These are phyloP conservation scores for Trachops cirrhosus DNA, from an alignment of 2,797 vertebrate species.

Conservation along the genomic window DNA sequence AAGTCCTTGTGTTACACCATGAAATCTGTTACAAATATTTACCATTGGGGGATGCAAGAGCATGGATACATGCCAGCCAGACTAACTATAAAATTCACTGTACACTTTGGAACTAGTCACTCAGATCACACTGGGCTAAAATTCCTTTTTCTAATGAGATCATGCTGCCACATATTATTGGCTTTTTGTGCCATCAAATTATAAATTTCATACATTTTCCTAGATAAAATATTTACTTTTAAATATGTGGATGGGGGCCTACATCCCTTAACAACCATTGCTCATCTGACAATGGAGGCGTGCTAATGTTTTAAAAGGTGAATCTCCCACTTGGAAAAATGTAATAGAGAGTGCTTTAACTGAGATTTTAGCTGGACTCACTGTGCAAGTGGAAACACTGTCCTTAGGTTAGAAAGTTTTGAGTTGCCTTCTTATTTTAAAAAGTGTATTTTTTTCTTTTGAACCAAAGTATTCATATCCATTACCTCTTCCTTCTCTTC, in stretches of 20 bases:
- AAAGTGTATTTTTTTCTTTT: background rate
- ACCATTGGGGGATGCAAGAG: slow-evolving; percentile 91
- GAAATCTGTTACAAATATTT: slow-evolving; percentile 99
- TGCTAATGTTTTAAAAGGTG: slow-evolving; percentile 79
- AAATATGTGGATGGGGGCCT: slow-evolving; percentile 85
- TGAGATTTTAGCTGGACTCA: slow-evolving; percentile 67
- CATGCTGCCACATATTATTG: slow-evolving; percentile 95
- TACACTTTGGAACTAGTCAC: slow-evolving; percentile 94
- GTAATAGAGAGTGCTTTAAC: slow-evolving; percentile 68
- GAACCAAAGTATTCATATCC: slow-evolving; percentile 47
- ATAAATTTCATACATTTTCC: slow-evolving; percentile 89
- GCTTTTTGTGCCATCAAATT: slow-evolving; percentile 91
- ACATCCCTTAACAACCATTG: slow-evolving; percentile 81
- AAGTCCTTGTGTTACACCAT: slow-evolving; percentile 94
- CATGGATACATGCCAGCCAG: slow-evolving; percentile 92
- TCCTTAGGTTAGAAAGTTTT: slow-evolving; percentile 48
- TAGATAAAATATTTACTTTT: slow-evolving; percentile 88
- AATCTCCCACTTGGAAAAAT: slow-evolving; percentile 77
- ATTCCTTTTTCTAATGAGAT: slow-evolving; percentile 96
- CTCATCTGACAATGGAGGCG: slow-evolving; percentile 72
- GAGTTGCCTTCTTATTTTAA: background rate
- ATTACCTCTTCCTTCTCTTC: slow-evolving; percentile 44
- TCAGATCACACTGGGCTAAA: slow-evolving; percentile 92
- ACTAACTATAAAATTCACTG: slow-evolving; percentile 95
- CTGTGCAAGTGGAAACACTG: slow-evolving; percentile 63